phyloP scores from a whole-genome alignment of 2,888 invertebrate species.

The Muscina levida region DNA sequence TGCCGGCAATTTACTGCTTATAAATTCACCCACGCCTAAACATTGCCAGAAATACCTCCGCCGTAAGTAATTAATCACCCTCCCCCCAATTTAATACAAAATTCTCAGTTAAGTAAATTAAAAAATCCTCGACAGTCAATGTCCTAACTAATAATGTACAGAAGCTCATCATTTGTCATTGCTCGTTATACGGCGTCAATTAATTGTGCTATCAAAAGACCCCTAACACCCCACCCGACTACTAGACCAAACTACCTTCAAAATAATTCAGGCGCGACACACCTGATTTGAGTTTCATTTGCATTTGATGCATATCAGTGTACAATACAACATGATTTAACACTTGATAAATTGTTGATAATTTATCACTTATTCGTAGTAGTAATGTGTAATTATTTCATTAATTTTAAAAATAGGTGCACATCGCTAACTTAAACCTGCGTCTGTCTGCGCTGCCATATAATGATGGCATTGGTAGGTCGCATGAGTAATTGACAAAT shows the following conservation, averaged over 20 bases:
- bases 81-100: too few species aligned
- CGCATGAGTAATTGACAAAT: slow-evolving; percentile 28
- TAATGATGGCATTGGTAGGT: slow-evolving; percentile 2
- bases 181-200: slow-evolving; percentile 9
- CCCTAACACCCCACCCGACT: background rate
- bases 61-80: too few species aligned
- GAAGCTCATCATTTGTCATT: slow-evolving; percentile 27
- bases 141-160: slow-evolving; percentile 28
- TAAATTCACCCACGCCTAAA: too few species aligned
- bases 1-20: too few species aligned
- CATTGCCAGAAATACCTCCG: too few species aligned
- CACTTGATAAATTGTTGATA: slow-evolving; percentile 56
- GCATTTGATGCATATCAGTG: background rate
- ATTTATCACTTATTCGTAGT: slow-evolving; percentile 46
- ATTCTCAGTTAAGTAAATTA: background rate
- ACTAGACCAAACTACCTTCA: background rate
- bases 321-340: slow-evolving; percentile 31
- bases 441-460: too few species aligned
- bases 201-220: slow-evolving; percentile 6
- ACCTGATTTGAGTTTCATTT: slow-evolving; percentile 45
- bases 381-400: slow-evolving; percentile 50
- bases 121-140: slow-evolving; percentile 20
- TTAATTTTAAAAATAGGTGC: slow-evolving; percentile 31
- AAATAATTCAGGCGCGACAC: slow-evolving; percentile 37
- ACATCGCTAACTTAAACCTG: too few species aligned